Evolutionary conservation across 2,888 invertebrate species (phyloP).

Genomic region (Hirtodrosophila trivittata): DNA sequence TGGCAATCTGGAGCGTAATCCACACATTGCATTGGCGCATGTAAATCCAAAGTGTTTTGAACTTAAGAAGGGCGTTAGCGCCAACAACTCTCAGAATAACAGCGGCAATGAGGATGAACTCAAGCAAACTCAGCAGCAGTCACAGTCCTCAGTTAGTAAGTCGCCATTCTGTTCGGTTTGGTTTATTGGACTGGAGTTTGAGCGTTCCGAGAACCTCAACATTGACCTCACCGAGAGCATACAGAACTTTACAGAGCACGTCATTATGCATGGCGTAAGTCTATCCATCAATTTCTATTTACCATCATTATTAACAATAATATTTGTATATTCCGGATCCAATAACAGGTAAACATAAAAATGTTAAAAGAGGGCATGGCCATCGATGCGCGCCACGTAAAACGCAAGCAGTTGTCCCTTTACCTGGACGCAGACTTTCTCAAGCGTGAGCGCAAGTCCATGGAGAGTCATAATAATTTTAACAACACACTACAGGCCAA

Average conservation of each 20-base stretch:
- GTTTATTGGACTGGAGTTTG: constrained; percentile 98
- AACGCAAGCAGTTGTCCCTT: constrained; percentile 89
- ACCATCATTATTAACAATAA: too few relatives aligned
- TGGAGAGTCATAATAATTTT: constrained; percentile 83
- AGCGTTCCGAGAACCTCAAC: constrained; percentile 93
- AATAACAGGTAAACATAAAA: constrained; percentile 85
- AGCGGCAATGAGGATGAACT: constrained; percentile 79
- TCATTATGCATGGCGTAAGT: constrained; percentile 90
- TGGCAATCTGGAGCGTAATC: constrained; percentile 94
- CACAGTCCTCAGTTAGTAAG: constrained; percentile 64
- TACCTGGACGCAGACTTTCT: constrained; percentile 89
- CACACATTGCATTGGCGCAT: constrained; percentile 95
- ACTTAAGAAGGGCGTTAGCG: constrained; percentile 74
- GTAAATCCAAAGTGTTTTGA: constrained; percentile 96
- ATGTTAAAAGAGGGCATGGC: constrained; percentile 90
- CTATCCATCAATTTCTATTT: background rate
- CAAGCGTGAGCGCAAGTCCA: constrained; percentile 89
- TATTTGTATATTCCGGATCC: constrained; percentile 17
- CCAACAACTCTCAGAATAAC: constrained; percentile 77
- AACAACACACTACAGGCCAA: constrained; percentile 81
- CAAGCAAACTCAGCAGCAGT: constrained; percentile 50
- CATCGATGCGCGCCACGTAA: constrained; percentile 94
- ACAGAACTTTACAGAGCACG: constrained; percentile 94
- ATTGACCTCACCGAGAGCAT: constrained; percentile 97
- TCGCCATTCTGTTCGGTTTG: constrained; percentile 92